phyloP scores from a whole-genome alignment of 1,140 invertebrate species.

The Micrasema minimum region DNA sequence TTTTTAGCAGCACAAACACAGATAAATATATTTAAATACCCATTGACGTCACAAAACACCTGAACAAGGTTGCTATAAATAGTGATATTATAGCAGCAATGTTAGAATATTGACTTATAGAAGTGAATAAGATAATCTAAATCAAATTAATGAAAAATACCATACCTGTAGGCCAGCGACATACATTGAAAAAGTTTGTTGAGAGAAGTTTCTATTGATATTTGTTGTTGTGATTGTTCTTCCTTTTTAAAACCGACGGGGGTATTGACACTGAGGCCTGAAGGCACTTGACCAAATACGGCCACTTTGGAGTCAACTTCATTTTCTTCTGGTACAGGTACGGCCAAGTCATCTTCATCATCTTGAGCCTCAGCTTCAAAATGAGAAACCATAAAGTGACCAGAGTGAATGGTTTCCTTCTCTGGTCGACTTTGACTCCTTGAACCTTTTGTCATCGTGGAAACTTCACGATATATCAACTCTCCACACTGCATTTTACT shows the following conservation, averaged over 20 bases:
- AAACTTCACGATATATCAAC: constrained; percentile 40
- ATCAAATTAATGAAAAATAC: constrained; percentile 27
- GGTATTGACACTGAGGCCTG: constrained; percentile 26
- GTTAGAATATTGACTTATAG: constrained; percentile 1
- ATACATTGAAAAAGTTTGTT: constrained; percentile 97
- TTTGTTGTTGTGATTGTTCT: constrained; percentile 43
- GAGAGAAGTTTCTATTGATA: constrained; percentile 88
- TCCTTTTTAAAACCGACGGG: constrained; percentile 34
- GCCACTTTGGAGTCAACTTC: constrained; percentile 61
- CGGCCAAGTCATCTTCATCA: constrained; percentile 83
- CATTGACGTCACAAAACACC: constrained; percentile 34
- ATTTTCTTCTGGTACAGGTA: constrained; percentile 77
- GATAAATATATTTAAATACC: constrained; percentile 8
- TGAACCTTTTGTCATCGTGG: constrained; percentile 45
- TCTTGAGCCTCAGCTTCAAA: constrained; percentile 94
- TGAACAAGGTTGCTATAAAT: constrained; percentile 26
- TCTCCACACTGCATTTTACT: constrained; percentile 43
- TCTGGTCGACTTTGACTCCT: constrained; percentile 54
- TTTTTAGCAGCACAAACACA: constrained; percentile 1
- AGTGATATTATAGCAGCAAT: constrained; percentile 15
- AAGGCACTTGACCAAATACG: constrained; percentile 31
- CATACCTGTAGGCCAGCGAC: constrained; percentile 95
- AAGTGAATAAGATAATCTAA: not conserved
- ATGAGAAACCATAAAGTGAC: constrained; percentile 98
- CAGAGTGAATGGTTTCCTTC: constrained; percentile 91